Conservation (phyloP, 2,113 vertebrate genomes). For the Pagrus major region DNA sequence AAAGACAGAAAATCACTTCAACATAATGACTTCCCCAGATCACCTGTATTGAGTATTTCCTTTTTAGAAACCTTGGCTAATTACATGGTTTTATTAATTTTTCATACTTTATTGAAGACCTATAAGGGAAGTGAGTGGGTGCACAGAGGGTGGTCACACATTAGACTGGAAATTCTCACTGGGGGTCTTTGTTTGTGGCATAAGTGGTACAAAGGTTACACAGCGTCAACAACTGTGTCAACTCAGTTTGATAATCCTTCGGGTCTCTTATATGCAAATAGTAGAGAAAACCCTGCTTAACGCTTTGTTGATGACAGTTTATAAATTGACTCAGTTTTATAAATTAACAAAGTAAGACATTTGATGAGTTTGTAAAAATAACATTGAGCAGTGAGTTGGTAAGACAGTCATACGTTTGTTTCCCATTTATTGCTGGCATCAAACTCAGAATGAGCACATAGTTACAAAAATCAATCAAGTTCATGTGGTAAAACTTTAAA, state of each 20-base stretch:
- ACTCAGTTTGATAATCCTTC: background rate
- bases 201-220: constrained; percentile 13
- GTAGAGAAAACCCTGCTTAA: background rate
- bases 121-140: constrained; percentile 12
- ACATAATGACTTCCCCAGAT: background rate
- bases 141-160: constrained; percentile 32
- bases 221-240: background rate
- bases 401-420: no score
- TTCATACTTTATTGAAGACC: constrained; percentile 4
- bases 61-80: background rate
- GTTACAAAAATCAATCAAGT: no score
- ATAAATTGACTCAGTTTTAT: no score
- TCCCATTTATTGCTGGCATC: no score
- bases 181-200: constrained; percentile 29
- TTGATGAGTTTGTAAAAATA: background rate
- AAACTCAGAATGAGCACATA: no score
- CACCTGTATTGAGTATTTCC: background rate
- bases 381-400: background rate
- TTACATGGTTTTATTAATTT: constrained; percentile 22
- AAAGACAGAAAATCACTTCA: background rate
- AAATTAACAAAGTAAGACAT: no score
- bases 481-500: no score
- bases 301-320: background rate
- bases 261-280: background rate
- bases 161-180: background rate